Evolutionary conservation across 2,113 vertebrate species (phyloP).

Genomic region (Antigone vipio): DNA sequence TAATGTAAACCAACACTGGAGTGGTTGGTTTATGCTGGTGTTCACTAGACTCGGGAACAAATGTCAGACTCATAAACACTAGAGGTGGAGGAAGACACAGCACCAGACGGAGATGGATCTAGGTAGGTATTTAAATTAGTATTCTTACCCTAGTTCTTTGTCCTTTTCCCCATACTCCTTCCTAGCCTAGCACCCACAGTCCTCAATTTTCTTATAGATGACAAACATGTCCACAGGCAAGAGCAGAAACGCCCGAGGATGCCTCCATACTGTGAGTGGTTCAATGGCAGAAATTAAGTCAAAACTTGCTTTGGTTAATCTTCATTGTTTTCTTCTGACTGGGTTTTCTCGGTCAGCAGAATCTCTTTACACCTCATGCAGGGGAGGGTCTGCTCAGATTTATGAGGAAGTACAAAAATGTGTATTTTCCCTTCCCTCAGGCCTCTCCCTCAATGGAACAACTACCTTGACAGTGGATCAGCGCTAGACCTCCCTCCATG

Average conservation of each 20-base stretch:
- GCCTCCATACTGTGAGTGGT: rapidly evolving
- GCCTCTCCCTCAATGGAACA: neutral
- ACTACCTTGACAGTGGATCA: neutral
- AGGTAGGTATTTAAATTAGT: neutral
- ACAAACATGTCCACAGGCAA: neutral
- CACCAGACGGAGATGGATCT: neutral
- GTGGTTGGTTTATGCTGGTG: neutral
- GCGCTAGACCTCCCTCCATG: neutral
- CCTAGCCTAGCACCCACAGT: neutral
- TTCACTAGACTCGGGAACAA: neutral
- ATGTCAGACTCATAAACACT: neutral
- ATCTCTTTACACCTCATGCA: neutral
- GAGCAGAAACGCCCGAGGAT: neutral
- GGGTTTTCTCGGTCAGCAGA: neutral
- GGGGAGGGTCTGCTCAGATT: neutral
- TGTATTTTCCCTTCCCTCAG: neutral
- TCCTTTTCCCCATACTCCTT: neutral
- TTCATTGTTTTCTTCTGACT: neutral
- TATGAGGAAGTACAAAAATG: neutral
- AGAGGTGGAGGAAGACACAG: neutral
- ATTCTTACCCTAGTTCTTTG: neutral
- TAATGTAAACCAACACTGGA: neutral
- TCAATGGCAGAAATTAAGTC: neutral
- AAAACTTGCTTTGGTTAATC: neutral
- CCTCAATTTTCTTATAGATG: neutral